Evolutionary conservation across 2,113 vertebrate genomes (phyloP), one percentile per base, ranked within the genome.

Genomic region (Leptobrachium leishanense): DNA sequence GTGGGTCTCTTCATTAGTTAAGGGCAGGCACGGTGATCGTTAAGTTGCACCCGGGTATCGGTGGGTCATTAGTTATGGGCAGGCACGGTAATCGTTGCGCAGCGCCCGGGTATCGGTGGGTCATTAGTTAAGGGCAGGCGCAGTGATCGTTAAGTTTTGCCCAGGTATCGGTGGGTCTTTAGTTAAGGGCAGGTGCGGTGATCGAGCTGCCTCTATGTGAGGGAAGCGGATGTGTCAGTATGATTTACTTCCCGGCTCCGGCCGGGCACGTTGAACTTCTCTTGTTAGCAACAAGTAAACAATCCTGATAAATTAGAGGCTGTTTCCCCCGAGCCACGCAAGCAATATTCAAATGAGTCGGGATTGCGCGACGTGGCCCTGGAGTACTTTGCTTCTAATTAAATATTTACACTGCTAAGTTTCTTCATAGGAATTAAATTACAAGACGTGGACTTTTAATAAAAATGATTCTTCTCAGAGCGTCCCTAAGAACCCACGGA

Each of bases 201-300:
- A 94, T 94, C 92, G 91, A 93, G 31, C 6, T 40, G 20, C 41
- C 76, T 20, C 57, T 42, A 42, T 55, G 53, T 2, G 43, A 40
- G 5, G 20, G 3, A 15, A 39, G 50, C 8, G 3, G 83, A 85
- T 77, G 86, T 86, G 85, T 87, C 41, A 63, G 81, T 82, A 91
- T 98, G 96, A 98, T 98, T 93, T 95, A 98, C 90, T 85, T 91
- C 93, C 87, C 79, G 89, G 89, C 93, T 92, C 94, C 92, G 79
- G 83, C 85, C 85, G 84, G 62, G 88, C 92, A 86, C 84, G 89
- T 94, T 90, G 90, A 88, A 90, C 88, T 88, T 93, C 93, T 96
- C 96, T 95, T 96, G 95, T 96, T 96, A 97, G 95, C 93, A 93
- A 96, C 96, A 97, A 96, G 96, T 95, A 98, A 97, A 97, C 95